Conservation (phyloP, 2,113 vertebrate genomes). For the Actinemys pallida region DNA sequence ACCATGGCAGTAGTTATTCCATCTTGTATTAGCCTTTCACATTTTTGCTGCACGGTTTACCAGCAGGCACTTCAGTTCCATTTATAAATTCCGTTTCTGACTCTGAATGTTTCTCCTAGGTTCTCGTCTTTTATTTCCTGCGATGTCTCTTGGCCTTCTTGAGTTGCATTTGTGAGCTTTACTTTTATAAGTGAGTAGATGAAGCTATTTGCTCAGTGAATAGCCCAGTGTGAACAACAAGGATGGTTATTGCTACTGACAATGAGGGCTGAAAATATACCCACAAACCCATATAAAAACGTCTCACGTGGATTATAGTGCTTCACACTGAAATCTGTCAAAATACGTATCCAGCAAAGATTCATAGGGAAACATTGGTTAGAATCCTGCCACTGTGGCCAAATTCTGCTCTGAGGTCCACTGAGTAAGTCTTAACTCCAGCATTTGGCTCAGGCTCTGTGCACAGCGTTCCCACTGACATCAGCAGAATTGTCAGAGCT, state of each 20-base stretch:
- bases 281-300: rapidly evolving
- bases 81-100: not conserved
- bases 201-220: not conserved
- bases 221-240: not conserved
- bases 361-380: not conserved
- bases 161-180: constrained; percentile 97
- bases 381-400: not conserved
- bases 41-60: not conserved
- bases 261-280: not conserved
- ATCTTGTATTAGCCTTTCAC: not conserved
- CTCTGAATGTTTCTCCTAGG: constrained; percentile 78
- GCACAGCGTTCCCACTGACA: not conserved
- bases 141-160: constrained; percentile 95
- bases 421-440: not conserved
- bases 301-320: not conserved
- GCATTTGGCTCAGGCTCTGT: not conserved
- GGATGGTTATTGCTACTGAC: not conserved
- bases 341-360: rapidly evolving
- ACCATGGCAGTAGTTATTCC: not conserved
- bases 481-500: not conserved
- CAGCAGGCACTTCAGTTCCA: not conserved
- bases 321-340: not conserved
- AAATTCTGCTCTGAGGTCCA: not conserved
- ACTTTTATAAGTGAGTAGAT: constrained; percentile 98
- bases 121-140: constrained; percentile 98